Conservation (phyloP, 1,140 invertebrate genomes). For the Leucophenga varia region DNA sequence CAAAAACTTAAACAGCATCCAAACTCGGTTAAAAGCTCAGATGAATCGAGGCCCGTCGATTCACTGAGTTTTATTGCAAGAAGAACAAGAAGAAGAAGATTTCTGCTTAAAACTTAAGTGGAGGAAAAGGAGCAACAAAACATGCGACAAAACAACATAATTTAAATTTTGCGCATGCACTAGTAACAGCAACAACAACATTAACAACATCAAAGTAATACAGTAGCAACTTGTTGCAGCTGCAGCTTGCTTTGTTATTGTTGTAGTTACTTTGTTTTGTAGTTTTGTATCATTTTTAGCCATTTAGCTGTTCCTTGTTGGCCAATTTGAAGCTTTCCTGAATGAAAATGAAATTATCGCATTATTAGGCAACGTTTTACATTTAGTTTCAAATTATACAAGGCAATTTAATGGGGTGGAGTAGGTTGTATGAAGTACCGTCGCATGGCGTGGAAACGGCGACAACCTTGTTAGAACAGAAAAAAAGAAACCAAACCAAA, state of each 20-base stretch:
- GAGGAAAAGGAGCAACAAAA: constrained; percentile 31
- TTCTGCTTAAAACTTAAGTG: constrained; percentile 14
- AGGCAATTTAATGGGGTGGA: no score
- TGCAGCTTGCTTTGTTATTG: constrained; percentile 16
- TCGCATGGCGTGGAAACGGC: constrained; percentile 15
- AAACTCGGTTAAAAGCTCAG: no score
- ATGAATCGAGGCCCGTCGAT: no score
- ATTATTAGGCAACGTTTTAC: no score
- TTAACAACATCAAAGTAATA: constrained; percentile 1
- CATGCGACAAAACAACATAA: constrained; percentile 56
- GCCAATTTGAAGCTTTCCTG: no score
- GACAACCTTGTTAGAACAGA: constrained; percentile 37
- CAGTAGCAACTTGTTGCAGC: constrained; percentile 40
- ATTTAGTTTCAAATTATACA: no score
- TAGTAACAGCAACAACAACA: constrained; percentile 11
- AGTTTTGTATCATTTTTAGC: no score
- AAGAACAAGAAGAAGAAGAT: background rate
- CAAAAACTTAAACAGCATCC: no score
- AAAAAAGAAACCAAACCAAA: constrained; percentile 5
- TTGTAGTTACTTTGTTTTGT: no score
- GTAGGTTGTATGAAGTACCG: no score
- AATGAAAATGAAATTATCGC: constrained; percentile 53
- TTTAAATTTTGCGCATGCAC: constrained; percentile 53
- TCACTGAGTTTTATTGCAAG: no score
- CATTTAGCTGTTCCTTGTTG: no score